Percentiles rank a stretch among this genome's conserved stretches.
Evolutionary conservation across 2,113 vertebrate genomes (phyloP).

Genomic region (Lamprologus lemairii): DNA sequence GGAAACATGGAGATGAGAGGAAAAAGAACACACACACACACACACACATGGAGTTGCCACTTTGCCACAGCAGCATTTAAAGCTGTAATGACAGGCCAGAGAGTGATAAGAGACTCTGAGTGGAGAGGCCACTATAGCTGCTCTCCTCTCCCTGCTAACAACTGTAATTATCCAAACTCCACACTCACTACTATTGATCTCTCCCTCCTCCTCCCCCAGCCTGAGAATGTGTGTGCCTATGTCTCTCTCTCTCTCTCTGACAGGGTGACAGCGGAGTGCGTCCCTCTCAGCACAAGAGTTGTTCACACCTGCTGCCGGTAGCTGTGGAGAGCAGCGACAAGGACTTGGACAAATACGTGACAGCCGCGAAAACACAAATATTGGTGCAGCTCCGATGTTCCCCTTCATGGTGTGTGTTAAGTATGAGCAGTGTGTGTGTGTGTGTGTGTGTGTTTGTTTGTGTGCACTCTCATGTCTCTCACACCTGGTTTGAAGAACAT

Average conservation of each 20-base stretch:
- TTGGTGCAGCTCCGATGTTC: constrained; percentile 32
- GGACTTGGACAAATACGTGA: constrained; percentile 44
- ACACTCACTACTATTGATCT: constrained; percentile 67
- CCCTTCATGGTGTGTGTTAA: background rate
- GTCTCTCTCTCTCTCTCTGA: background rate
- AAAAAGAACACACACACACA: background rate
- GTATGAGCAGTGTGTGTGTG: background rate
- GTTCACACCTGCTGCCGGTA: constrained; percentile 57
- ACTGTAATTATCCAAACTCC: constrained; percentile 90
- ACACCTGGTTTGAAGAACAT: constrained; percentile 32
- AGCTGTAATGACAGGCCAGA: constrained; percentile 80
- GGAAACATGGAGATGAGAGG: background rate
- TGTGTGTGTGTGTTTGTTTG: background rate
- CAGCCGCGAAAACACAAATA: constrained; percentile 50
- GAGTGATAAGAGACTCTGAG: constrained; percentile 87
- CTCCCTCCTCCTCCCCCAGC: constrained; percentile 14
- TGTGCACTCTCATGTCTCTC: background rate
- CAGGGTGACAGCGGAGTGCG: constrained; percentile 34
- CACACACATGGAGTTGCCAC: constrained; percentile 27
- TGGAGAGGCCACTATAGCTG: constrained; percentile 76
- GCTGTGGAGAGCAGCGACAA: constrained; percentile 39
- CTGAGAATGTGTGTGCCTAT: background rate
- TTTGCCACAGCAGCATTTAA: constrained; percentile 56
- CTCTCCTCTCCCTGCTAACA: constrained; percentile 79
- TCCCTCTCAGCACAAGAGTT: constrained; percentile 50